phyloP scores from a whole-genome alignment of 1,140 invertebrate genomes.

The Trachymyrmex septentrionalis region DNA sequence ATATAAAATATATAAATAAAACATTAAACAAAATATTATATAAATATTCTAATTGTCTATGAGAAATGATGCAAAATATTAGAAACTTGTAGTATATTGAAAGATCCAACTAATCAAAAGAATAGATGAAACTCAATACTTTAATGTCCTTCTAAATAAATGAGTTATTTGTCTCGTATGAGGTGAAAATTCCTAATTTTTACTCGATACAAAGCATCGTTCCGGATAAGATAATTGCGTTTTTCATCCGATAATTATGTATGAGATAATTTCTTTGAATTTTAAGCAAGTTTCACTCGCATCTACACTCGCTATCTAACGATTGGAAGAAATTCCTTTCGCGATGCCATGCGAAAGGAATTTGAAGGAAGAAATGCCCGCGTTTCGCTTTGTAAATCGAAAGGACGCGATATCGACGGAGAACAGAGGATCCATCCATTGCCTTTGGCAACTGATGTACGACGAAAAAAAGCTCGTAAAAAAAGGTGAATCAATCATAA shows the following conservation, averaged over 20 bases:
- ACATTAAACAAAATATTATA: background rate
- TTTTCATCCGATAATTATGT: background rate
- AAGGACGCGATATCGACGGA: constrained; percentile 40
- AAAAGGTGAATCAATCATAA: constrained; percentile 59
- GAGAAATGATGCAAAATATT: background rate
- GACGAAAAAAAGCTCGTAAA: constrained; percentile 56
- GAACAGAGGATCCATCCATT: constrained; percentile 37
- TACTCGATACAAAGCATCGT: background rate
- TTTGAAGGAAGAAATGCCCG: no score
- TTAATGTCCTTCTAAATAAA: background rate
- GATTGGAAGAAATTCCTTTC: background rate
- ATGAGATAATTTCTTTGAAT: background rate
- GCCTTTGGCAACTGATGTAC: constrained; percentile 49
- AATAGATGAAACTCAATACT: background rate
- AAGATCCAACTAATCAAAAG: background rate
- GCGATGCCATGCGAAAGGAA: no score
- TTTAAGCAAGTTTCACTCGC: background rate
- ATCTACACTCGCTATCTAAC: background rate
- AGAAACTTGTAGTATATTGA: background rate
- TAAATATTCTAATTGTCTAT: background rate
- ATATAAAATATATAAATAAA: background rate
- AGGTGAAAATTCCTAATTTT: background rate
- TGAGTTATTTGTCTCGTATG: background rate
- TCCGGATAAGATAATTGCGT: background rate
- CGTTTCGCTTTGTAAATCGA: constrained; percentile 42